Conservation (phyloP, 2,797 vertebrate species). For the Chanos chanos region DNA sequence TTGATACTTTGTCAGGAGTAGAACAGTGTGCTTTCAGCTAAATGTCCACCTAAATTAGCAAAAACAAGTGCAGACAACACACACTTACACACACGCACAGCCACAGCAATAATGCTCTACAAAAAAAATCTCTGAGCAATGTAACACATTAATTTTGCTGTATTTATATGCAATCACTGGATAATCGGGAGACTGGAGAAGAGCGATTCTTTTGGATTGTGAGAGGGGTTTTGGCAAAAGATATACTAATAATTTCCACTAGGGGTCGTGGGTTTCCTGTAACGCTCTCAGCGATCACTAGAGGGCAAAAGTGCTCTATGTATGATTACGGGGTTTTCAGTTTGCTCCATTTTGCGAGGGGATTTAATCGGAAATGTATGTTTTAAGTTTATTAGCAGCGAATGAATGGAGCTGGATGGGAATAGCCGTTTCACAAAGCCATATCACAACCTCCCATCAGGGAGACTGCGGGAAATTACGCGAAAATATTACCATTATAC, state of each 20-base stretch:
- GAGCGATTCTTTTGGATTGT: no score
- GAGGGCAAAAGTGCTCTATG: conserved; percentile 65
- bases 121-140: no score
- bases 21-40: no score
- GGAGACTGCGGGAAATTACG: conserved; percentile 73
- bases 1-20: no score
- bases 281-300: conserved; percentile 49
- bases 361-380: conserved; percentile 72
- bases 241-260: conserved; percentile 41
- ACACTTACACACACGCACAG: no score
- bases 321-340: conserved; percentile 23
- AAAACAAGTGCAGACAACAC: no score
- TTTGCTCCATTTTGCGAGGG: conserved; percentile 66
- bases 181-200: no score
- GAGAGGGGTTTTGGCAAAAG: no score
- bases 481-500: conserved; percentile 83
- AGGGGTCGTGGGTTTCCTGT: conserved; percentile 23
- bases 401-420: conserved; percentile 64
- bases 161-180: no score
- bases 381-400: conserved; percentile 72
- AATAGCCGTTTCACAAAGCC: conserved; percentile 70
- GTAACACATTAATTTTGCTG: no score
- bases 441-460: conserved; percentile 73
- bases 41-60: no score
- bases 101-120: no score